These are phyloP conservation scores for Chiroxiphia lanceolata DNA, from an alignment of 2,797 vertebrate genomes.

Conservation along the genomic window DNA sequence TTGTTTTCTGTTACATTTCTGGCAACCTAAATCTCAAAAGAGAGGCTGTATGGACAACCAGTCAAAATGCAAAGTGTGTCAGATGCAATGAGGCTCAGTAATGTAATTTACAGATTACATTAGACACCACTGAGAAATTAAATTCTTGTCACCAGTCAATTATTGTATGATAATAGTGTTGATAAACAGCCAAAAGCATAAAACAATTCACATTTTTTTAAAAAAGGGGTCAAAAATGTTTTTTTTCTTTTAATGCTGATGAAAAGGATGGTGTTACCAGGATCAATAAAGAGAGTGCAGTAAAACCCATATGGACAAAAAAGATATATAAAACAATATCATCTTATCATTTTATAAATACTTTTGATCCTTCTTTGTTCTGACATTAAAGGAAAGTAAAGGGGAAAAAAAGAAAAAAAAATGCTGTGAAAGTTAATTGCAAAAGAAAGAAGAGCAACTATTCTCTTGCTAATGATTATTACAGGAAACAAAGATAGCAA, in stretches of 20 bases:
- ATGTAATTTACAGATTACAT: conserved; percentile 18
- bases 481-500: background rate
- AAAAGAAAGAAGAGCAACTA: background rate
- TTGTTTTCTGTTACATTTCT: conserved; percentile 11
- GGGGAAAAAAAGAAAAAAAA: rapidly evolving
- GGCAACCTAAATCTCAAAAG: conserved; percentile 27
- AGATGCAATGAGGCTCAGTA: background rate
- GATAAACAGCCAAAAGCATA: background rate
- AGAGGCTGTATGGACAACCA: background rate
- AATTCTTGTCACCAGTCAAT: background rate
- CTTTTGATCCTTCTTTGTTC: background rate
- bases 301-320: background rate
- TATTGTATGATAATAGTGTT: background rate
- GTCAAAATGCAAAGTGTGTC: background rate
- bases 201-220: background rate
- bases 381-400: background rate
- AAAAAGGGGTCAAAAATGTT: background rate
- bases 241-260: background rate
- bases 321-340: background rate
- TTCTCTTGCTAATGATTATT: background rate
- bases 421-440: background rate
- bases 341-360: background rate
- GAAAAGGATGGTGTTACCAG: background rate
- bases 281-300: background rate
- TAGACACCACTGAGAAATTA: background rate